Conservation (phyloP, 2,888 invertebrate species). For the Schizotus pectinicornis region DNA sequence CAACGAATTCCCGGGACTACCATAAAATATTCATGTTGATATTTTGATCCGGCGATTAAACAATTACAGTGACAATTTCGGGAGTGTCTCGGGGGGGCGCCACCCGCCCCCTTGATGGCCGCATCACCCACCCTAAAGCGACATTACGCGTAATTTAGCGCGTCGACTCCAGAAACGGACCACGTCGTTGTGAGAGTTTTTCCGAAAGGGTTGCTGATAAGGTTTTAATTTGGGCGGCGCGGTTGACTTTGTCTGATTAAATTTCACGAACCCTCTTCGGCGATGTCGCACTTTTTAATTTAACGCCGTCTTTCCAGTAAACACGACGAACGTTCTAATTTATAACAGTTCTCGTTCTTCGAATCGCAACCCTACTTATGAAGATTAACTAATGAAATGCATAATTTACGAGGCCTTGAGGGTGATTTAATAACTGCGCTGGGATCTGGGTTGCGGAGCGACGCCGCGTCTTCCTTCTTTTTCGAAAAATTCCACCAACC, state of each 20-base stretch:
- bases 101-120: conserved; percentile 21
- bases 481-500: too few species aligned
- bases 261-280: conserved; percentile 17
- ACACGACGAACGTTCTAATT: conserved; percentile 35
- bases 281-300: conserved; percentile 27
- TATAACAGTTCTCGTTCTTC: conserved; percentile 45
- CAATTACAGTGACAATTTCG: conserved; percentile 43
- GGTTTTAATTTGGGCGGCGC: too few species aligned
- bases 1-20: conserved; percentile 34
- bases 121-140: conserved; percentile 7
- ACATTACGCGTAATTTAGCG: too few species aligned
- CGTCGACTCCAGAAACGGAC: too few species aligned
- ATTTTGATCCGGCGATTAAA: conserved; percentile 46
- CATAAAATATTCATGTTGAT: conserved; percentile 44
- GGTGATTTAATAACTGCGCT: conserved; percentile 18
- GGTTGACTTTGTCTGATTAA: conserved; percentile 13
- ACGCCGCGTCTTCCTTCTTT: too few species aligned
- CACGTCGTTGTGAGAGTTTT: too few species aligned
- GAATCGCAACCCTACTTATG: conserved; percentile 49
- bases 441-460: too few species aligned
- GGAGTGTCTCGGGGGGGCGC: conserved; percentile 32
- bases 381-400: conserved; percentile 50
- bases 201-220: too few species aligned
- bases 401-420: conserved; percentile 39
- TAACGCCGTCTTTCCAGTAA: conserved; percentile 25